These are phyloP conservation scores for Sapajus apella DNA, from an alignment of 2,113 vertebrate species.

Conservation along the genomic window DNA sequence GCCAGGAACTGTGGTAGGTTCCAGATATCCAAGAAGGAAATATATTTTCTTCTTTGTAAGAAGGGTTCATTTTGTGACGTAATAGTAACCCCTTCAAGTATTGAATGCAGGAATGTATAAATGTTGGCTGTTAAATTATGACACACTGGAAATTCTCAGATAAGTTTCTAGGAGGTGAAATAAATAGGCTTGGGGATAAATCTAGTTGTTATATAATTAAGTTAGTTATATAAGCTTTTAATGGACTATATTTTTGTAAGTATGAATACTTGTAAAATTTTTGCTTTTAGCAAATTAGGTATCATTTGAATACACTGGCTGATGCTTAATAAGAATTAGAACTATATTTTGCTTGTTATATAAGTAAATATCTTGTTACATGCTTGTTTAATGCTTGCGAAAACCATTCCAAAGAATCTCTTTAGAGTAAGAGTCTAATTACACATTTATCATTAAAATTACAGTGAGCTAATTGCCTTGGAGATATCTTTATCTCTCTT, in stretches of 20 bases:
- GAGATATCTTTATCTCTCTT: slow-evolving; percentile 81
- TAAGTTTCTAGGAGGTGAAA: slow-evolving; percentile 74
- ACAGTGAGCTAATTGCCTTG: slow-evolving; percentile 80
- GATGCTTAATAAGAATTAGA: slow-evolving; percentile 76
- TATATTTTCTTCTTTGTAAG: background rate
- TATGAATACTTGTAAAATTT: slow-evolving; percentile 73
- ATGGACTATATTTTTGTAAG: slow-evolving; percentile 78
- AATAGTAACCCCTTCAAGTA: slow-evolving; percentile 46
- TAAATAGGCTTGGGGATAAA: slow-evolving; percentile 70
- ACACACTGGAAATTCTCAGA: slow-evolving; percentile 58
- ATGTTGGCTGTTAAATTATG: slow-evolving; percentile 54
- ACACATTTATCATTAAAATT: slow-evolving; percentile 82
- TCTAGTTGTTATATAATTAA: slow-evolving; percentile 71
- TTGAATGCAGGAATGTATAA: slow-evolving; percentile 43
- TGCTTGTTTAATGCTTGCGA: slow-evolving; percentile 72
- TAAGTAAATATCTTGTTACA: slow-evolving; percentile 82
- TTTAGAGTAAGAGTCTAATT: slow-evolving; percentile 80
- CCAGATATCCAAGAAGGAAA: background rate
- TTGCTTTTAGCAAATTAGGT: slow-evolving; percentile 80
- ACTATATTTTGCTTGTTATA: slow-evolving; percentile 75
- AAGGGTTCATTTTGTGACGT: background rate
- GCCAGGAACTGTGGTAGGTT: background rate
- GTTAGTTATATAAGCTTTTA: slow-evolving; percentile 76
- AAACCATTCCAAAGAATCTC: slow-evolving; percentile 77
- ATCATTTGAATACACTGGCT: slow-evolving; percentile 71